Evolutionary conservation across 2,113 vertebrate species (phyloP), one percentile per base, ranked within the genome.

Genomic region (Chaenocephalus aceratus): DNA sequence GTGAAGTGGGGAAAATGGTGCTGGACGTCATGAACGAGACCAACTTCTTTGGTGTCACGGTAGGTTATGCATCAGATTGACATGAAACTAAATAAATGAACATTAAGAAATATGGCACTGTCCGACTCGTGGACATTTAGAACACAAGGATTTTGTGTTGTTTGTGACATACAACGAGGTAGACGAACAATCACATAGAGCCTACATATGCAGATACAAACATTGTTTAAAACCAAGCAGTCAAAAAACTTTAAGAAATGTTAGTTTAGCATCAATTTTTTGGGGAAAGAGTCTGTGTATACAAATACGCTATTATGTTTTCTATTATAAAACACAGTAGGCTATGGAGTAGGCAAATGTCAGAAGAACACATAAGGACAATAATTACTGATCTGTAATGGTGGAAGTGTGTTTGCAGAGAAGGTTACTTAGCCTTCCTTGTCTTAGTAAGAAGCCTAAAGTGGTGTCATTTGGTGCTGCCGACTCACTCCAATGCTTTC

Each of bases 21-120:
- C 95, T 99, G 88, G 96, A 97, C 10, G 97, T 98, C 90, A 99
- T 99, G 97, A 99, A 99, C 1, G 98, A 99, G 91, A 99, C 98
- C 79, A 99, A 98, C 94, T 99, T 99, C 93, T 96, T 96, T n/a
- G 98, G 98, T 41, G 98, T 99, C 74, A 99, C 98, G 80, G 98
- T 99, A 91, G 96, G 97, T 93, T 9, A n/a, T 48, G 44, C 49
- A 52, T 8, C 8, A 21, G 26, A 41, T 36, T 53, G 36, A 7
- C 36, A 41, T 41, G 36, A 41, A 41, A 41, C 5, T 41, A 41
- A 41, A 41, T 5, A 4, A 44, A 21, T 65, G 41, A 45, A 36
- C 54, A n/a, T 74, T 12, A 26, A n/a, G 44, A 64, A 15, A 45
- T 65, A 48, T 4, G 49, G 21, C 30, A 57, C 10, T 21, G 9